phyloP scores from a whole-genome alignment of 2,888 invertebrate species.

The Drosophila subsilvestris region DNA sequence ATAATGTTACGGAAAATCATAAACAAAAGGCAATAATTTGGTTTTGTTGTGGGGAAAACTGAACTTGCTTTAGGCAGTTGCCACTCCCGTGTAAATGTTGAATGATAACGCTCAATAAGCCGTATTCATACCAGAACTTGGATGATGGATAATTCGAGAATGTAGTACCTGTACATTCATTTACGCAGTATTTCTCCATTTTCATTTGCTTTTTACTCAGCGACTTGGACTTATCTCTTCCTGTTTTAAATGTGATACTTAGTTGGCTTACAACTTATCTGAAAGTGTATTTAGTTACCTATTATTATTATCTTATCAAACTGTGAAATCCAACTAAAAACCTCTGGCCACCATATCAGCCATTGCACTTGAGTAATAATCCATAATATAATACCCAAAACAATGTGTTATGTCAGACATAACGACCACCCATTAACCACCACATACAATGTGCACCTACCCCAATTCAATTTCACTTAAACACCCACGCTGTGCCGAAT shows the following conservation, averaged over 20 bases:
- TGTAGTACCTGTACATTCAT: too few relatives aligned
- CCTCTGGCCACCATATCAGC: neutral
- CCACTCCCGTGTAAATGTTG: too few relatives aligned
- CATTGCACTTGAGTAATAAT: neutral
- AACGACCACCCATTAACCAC: neutral
- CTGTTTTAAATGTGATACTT: neutral
- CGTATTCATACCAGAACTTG: too few relatives aligned
- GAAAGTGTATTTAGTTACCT: neutral
- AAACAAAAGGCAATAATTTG: too few relatives aligned
- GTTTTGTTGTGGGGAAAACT: too few relatives aligned
- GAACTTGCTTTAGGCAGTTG: too few relatives aligned
- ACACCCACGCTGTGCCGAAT: constrained; percentile 46
- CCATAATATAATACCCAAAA: neutral
- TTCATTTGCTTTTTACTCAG: neutral
- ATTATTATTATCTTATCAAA: neutral
- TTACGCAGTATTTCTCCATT: neutral
- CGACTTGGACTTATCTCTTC: neutral
- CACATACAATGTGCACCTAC: constrained; percentile 47
- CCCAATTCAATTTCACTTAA: constrained; percentile 49
- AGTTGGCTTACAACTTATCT: neutral
- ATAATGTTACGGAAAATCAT: too few relatives aligned
- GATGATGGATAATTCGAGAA: too few relatives aligned
- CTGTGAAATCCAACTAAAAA: neutral
- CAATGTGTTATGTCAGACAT: too few relatives aligned
- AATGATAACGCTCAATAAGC: too few relatives aligned